Base-by-base conservation (phyloP, 92 coral and sea anemone genomes). In the Anthopleura xanthogrammica region DNA sequence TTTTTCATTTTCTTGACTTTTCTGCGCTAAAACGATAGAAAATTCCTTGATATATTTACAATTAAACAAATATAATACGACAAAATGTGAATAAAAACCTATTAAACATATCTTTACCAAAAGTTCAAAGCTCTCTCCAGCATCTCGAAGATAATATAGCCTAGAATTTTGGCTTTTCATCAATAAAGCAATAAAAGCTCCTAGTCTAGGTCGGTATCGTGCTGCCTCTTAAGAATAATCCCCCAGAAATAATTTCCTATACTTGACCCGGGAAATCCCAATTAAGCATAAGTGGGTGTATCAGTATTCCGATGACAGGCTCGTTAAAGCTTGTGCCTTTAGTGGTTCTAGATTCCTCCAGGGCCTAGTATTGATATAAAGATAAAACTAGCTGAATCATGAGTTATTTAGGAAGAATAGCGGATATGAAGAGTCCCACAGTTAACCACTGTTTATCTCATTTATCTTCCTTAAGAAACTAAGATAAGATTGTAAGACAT, bases 241-340 rank as follows among this genome's bases (percentile, higher is more conserved):
- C 54, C 20, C 22, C 79, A 20, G 52, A 22, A 82, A 52, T 56
- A 72, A 82, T 82, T 82, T 72, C 60, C 74, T 7, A 66, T 41
- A 75, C 81, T 83, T 76, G 81, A 83, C 86, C 86, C 76, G 23
- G 29, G 20, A 57, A 76, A 60, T 54, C 81, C 86, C 81, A 62
- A 83, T 83, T 76, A 83, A 29, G 11, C 2, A 60, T 52, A 73
- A 77, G 82, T 79, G 39, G 71, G 72, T 58, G 62, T 79, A 75
- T 80, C 80, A 77, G 64, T 52, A 23, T 36, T 46, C 52, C 68
- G 83, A 65, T 80, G 83, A 80, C 82, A 79, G n/a, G 74, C 83
- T 43, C n/a, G 71, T 43, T 80, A 41, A 60, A 65, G 58, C 56
- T 12, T 60, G 73, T 60, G 1, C 73, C 22, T 65, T 40, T 43